A percentile compares a stretch with the other conserved stretches of the same genome.
Conservation (phyloP, 2,113 vertebrate genomes). For the Sapajus apella region DNA sequence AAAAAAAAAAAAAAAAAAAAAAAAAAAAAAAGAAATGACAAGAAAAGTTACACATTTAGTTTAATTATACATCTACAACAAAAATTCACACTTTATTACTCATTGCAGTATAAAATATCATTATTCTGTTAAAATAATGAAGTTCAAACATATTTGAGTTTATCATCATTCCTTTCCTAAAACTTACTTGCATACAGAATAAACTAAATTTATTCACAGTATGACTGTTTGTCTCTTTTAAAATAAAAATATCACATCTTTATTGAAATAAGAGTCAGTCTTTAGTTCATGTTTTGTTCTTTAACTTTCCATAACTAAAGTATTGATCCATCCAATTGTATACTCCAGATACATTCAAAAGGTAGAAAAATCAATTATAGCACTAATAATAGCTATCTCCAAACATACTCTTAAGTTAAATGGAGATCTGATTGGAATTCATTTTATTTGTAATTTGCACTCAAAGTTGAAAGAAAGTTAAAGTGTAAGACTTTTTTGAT, state of each 20-base stretch:
- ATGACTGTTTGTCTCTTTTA: not conserved
- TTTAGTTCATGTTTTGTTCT: not conserved
- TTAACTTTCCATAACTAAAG: not conserved
- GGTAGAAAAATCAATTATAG: not conserved
- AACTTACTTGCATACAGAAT: not conserved
- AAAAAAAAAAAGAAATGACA: not conserved
- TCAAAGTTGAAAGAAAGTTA: conserved; percentile 28
- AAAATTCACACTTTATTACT: not conserved
- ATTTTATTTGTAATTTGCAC: not conserved
- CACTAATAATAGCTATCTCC: not conserved
- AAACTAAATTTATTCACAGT: not conserved
- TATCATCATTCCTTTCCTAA: not conserved
- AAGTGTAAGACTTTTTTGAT: not conserved
- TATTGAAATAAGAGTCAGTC: not conserved
- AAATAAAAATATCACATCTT: conserved; percentile 28
- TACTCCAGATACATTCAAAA: not conserved
- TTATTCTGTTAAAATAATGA: not conserved
- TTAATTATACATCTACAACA: not conserved
- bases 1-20: too few species aligned
- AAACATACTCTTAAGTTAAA: conserved; percentile 1
- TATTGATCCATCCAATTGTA: not conserved
- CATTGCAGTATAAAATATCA: not conserved
- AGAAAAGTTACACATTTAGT: not conserved
- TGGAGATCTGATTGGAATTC: not conserved
- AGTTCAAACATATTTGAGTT: not conserved